phyloP scores from a whole-genome alignment of 2,797 vertebrate species.

The Amniataba percoides region DNA sequence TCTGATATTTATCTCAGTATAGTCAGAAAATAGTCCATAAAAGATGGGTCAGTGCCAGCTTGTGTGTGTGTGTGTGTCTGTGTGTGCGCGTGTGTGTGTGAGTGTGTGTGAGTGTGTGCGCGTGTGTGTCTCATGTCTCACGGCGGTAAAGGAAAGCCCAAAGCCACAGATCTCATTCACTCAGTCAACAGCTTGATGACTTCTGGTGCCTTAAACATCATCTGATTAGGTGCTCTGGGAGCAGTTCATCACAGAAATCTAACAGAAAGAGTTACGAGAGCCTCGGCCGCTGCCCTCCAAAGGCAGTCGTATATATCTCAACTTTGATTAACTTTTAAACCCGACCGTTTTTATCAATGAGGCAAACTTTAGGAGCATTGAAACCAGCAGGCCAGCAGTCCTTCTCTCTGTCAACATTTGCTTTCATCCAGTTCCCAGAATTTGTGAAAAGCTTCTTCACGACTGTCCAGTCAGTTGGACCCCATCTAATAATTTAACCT shows the following conservation, averaged over 20 bases:
- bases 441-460: not conserved
- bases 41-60: not conserved
- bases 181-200: constrained; percentile 12
- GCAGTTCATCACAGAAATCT: constrained; percentile 3
- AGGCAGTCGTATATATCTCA: not conserved
- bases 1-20: not conserved
- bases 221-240: constrained; percentile 34
- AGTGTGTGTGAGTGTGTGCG: constrained; percentile 4
- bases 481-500: not conserved
- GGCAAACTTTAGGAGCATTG: constrained; percentile 1
- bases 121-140: not conserved
- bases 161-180: constrained; percentile 19
- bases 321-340: constrained; percentile 51
- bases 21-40: not conserved
- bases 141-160: not conserved
- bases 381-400: constrained; percentile 17
- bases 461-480: not conserved
- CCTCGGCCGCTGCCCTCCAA: not conserved
- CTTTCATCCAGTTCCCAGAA: constrained; percentile 38
- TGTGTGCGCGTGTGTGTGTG: constrained; percentile 8
- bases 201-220: constrained; percentile 10
- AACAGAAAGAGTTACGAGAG: constrained; percentile 13
- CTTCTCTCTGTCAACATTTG: not conserved
- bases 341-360: constrained; percentile 21
- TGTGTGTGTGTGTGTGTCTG: constrained; percentile 11